These are phyloP conservation scores for Uromys caudimaculatus DNA, from an alignment of 2,797 vertebrate genomes.

Conservation along the genomic window DNA sequence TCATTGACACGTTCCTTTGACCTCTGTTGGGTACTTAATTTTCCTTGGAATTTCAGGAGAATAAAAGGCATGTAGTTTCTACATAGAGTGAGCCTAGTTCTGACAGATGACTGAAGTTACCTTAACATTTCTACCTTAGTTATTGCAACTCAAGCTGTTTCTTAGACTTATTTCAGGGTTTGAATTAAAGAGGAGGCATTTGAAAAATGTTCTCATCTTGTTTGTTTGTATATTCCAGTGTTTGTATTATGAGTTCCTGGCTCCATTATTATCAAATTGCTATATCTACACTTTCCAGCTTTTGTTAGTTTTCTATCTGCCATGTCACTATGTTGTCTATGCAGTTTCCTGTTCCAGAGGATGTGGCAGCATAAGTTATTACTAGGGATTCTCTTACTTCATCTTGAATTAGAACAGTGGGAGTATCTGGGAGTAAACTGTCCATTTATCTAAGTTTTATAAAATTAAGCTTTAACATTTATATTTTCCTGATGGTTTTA, in stretches of 20 bases:
- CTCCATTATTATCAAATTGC: neutral
- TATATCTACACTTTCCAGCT: neutral
- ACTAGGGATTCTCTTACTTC: neutral
- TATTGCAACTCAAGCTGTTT: neutral
- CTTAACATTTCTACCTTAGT: neutral
- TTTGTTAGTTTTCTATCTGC: neutral
- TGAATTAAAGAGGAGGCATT: neutral
- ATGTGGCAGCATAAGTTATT: neutral
- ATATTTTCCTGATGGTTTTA: constrained; percentile 32
- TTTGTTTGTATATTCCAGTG: neutral
- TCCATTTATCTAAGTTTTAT: neutral
- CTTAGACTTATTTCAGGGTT: neutral
- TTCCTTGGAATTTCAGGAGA: constrained; percentile 27
- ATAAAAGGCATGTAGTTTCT: neutral
- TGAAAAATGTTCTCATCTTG: neutral
- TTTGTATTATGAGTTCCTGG: neutral
- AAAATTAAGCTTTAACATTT: constrained; percentile 27
- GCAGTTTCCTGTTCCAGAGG: neutral
- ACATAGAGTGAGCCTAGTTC: neutral
- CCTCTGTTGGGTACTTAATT: constrained; percentile 1
- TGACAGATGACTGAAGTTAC: neutral
- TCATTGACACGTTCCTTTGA: neutral
- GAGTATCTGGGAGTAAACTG: constrained; percentile 2
- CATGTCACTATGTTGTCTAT: neutral
- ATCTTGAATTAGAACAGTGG: constrained; percentile 18